phyloP scores from a whole-genome alignment of 2,113 vertebrate genomes.

The Chaenocephalus aceratus region DNA sequence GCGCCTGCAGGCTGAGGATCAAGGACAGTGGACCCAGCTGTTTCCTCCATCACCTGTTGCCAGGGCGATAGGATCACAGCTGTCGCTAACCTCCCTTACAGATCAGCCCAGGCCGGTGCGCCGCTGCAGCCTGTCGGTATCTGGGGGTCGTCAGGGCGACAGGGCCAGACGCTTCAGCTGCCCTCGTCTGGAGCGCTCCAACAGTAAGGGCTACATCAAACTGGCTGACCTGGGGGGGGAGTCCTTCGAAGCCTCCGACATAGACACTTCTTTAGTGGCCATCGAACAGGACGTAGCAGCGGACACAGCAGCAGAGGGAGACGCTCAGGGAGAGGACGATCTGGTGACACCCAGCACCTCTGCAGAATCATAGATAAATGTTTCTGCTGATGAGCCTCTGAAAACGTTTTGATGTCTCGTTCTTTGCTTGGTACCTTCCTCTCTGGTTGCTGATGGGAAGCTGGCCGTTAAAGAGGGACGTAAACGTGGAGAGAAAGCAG shows the following conservation, averaged over 20 bases:
- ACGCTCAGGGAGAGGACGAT: slow-evolving; percentile 68
- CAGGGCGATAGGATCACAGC: slow-evolving; percentile 77
- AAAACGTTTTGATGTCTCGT: slow-evolving; percentile 77
- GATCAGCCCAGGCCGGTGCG: slow-evolving; percentile 79
- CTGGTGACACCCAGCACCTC: slow-evolving; percentile 46
- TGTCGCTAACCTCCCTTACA: slow-evolving; percentile 81
- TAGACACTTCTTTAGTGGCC: slow-evolving; percentile 62
- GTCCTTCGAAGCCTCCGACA: slow-evolving; percentile 88
- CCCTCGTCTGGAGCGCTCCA: slow-evolving; percentile 87
- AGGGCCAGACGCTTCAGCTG: slow-evolving; percentile 86
- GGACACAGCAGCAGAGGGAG: slow-evolving; percentile 40
- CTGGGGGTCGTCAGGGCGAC: slow-evolving; percentile 71
- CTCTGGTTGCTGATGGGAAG: slow-evolving; percentile 41
- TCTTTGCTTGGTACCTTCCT: slow-evolving; percentile 63
- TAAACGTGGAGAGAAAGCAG: slow-evolving; percentile 28
- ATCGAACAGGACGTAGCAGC: slow-evolving; percentile 77
- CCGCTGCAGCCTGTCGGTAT: slow-evolving; percentile 76
- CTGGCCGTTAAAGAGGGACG: slow-evolving; percentile 28
- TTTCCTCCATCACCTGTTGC: slow-evolving; percentile 75
- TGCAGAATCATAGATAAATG: slow-evolving; percentile 62
- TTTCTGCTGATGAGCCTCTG: slow-evolving; percentile 40
- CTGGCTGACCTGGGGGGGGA: slow-evolving; percentile 89
- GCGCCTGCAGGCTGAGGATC: slow-evolving; percentile 63
- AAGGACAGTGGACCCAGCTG: slow-evolving; percentile 77
- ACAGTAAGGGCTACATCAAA: slow-evolving; percentile 95